These are phyloP conservation scores for Mormyrops boulengeri DNA, from an alignment of 2,797 vertebrate genomes.

Conservation along the genomic window DNA sequence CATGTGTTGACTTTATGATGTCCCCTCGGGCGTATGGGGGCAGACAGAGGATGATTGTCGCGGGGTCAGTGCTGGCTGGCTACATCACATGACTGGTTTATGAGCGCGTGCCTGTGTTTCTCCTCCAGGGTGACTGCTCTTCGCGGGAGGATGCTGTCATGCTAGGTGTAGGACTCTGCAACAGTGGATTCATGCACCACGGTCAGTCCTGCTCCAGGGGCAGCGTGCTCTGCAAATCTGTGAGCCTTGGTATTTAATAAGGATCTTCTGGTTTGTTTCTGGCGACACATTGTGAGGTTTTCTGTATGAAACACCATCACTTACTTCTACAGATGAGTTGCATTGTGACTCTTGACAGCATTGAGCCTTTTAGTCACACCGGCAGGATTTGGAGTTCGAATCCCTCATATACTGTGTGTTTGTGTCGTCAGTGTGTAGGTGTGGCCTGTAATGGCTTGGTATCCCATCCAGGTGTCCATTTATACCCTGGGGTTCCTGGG, in stretches of 20 bases:
- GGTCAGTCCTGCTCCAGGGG: conserved; percentile 63
- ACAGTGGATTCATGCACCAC: conserved; percentile 97
- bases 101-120: conserved; percentile 30
- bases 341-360: background rate
- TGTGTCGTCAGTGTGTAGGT: background rate
- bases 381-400: background rate
- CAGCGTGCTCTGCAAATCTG: conserved; percentile 30
- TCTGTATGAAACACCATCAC: background rate
- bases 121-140: conserved; percentile 84
- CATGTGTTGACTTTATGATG: background rate
- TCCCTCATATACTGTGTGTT: background rate
- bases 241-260: conserved; percentile 19
- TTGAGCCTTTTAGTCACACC: background rate
- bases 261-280: background rate
- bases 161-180: conserved; percentile 92
- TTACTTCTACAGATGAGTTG: background rate
- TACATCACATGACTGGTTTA: background rate
- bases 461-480: background rate
- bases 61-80: background rate
- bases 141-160: conserved; percentile 90
- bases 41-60: background rate
- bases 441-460: background rate
- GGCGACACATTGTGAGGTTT: background rate
- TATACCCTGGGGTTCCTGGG: background rate
- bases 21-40: too few relatives aligned